A percentile compares a stretch with the other conserved stretches of the same genome.
Evolutionary conservation across 2,888 invertebrate species (phyloP).

Genomic region (Bugulina stolonifera): DNA sequence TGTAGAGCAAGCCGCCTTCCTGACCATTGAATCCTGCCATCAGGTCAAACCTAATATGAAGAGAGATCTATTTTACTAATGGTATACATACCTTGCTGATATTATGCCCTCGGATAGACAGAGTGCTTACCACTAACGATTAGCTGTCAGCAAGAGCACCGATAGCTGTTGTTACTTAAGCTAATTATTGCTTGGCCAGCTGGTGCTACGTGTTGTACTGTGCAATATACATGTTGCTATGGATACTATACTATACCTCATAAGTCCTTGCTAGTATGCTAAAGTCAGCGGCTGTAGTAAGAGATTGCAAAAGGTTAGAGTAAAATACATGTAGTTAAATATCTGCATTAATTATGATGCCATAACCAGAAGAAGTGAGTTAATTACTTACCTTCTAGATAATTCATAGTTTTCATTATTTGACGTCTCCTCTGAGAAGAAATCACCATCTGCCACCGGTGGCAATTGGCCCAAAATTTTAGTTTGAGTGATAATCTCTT

Average conservation of each 20-base stretch:
- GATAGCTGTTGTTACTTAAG: neutral
- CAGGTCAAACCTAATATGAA: conserved; percentile 6
- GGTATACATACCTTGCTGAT: no score
- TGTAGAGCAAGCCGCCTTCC: neutral
- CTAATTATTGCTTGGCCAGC: no score
- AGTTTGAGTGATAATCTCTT: neutral
- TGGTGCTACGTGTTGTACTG: no score
- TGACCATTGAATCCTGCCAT: conserved; percentile 10
- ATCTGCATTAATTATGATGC: neutral
- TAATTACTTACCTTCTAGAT: neutral
- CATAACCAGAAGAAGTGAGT: neutral
- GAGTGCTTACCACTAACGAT: no score
- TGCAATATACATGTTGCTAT: no score
- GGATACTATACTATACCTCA: no score
- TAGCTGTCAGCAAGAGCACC: neutral
- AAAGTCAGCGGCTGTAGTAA: no score
- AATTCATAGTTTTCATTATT: neutral
- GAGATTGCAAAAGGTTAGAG: no score
- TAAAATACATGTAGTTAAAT: no score
- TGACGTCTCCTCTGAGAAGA: neutral
- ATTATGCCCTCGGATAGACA: no score
- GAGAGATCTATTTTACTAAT: no score
- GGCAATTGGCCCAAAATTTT: neutral
- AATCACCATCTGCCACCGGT: conserved; percentile 9
- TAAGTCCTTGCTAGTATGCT: no score